These are phyloP conservation scores for Gavia stellata DNA, from an alignment of 2,113 vertebrate species.

Conservation along the genomic window DNA sequence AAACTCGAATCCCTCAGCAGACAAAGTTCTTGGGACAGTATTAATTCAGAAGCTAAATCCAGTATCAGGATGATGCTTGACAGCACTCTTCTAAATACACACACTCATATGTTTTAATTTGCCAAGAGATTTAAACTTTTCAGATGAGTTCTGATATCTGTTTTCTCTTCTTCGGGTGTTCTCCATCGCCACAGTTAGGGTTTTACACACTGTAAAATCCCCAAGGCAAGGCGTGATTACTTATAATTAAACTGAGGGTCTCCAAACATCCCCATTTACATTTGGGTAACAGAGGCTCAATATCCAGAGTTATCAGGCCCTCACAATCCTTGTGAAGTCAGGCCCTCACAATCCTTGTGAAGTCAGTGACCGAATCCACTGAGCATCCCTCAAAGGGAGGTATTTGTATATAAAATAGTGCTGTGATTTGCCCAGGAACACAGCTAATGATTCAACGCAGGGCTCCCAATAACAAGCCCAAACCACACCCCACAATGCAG, in stretches of 20 bases:
- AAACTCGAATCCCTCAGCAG: background rate
- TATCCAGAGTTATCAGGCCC: background rate
- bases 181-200: background rate
- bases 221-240: background rate
- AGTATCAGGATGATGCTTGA: background rate
- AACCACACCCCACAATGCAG: rapidly evolving
- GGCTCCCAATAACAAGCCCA: background rate
- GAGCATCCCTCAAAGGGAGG: background rate
- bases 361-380: background rate
- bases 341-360: background rate
- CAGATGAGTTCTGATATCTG: background rate
- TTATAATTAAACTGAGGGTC: background rate
- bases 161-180: background rate
- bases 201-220: background rate
- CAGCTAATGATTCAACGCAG: background rate
- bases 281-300: background rate
- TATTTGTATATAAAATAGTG: background rate
- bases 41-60: background rate
- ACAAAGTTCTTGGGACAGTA: background rate
- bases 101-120: background rate
- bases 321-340: background rate
- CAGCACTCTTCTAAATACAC: background rate
- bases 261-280: background rate
- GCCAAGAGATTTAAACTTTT: background rate
- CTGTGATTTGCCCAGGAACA: background rate